Base-by-base conservation (phyloP, 2,113 vertebrate species). In the Romanogobio albipinnatus region DNA sequence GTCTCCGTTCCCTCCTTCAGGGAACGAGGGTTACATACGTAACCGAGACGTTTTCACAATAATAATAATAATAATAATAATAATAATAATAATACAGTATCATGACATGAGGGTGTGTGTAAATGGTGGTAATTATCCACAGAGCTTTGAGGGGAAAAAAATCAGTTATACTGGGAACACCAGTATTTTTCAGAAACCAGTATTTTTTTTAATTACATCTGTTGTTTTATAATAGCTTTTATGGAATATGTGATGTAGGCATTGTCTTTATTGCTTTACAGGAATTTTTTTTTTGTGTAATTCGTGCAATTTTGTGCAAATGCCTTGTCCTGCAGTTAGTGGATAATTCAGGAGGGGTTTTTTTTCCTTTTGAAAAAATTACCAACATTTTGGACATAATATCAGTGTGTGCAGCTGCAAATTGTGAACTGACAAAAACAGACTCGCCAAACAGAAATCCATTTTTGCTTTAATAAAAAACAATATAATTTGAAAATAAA, bases 401-500 rank as follows among this genome's bases (percentile, higher is more conserved):
- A 14, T 4, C 29, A 68, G 8, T 36, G 64, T 1, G 29, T 36
- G 64, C 29, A 17, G 17, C 29, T 9, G 62, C 15, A 14, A 29
- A 64, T 36, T 66, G 29, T 66, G 14, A 29, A 36, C 64, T 70
- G 66, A 70, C 68, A 82, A 84, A 47, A 77, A 49, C 62, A 88
- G 39, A 53, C 81, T 81, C 14, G 11, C 24, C 56, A 61, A 56
- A 64, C 49, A 13, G 24, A 51, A 82, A 74, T 87, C 1, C 26
- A 76, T 86, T 90, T 91, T 84, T 43, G 4, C 39, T 89, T 90
- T 90, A 90, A 90, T 86, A 89, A 87, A 90, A 91, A 91, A 88
- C 86, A 84, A 85, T 86, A 86, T 88, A 51, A 91, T 93, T 93
- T 92, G 66, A 92, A 93, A 95, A 95, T 94, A 94, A 94, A 95